Conservation (phyloP, 2,113 vertebrate genomes). For the Elanus axillaris region DNA sequence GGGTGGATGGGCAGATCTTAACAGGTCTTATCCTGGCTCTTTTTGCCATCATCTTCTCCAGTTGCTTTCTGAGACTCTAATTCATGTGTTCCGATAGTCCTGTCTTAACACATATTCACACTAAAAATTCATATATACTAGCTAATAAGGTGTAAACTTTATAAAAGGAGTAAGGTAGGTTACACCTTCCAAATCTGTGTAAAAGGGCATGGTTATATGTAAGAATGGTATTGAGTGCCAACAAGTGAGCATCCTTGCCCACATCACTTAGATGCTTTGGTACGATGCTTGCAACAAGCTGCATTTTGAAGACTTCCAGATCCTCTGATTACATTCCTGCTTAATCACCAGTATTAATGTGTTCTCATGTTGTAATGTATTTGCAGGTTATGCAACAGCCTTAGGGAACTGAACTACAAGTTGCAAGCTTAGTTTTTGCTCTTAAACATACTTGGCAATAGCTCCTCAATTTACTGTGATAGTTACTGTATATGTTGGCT, state of each 20-base stretch:
- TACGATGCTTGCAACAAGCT: not conserved
- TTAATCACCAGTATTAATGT: slow-evolving; percentile 29
- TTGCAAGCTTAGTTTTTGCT: not conserved
- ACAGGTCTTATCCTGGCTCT: not conserved
- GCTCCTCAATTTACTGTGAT: not conserved
- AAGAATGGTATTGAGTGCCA: not conserved
- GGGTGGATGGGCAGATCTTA: not conserved
- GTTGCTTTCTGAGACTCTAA: not conserved
- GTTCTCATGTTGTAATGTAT: slow-evolving; percentile 11
- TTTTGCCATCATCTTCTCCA: not conserved
- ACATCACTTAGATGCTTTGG: not conserved
- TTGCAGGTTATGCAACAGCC: slow-evolving; percentile 33
- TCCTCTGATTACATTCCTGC: not conserved
- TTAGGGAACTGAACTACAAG: not conserved
- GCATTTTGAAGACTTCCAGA: not conserved
- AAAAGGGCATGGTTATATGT: not conserved
- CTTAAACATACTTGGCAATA: slow-evolving; percentile 4
- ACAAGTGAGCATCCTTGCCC: not conserved
- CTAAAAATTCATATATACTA: not conserved
- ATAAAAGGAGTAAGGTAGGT: not conserved
- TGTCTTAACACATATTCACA: not conserved
- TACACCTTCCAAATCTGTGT: not conserved
- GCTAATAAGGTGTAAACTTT: not conserved
- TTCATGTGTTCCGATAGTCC: not conserved
- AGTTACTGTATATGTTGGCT: slow-evolving; percentile 20